Conservation (phyloP, 2,888 invertebrate genomes). For the Caenorhabditis becei region DNA sequence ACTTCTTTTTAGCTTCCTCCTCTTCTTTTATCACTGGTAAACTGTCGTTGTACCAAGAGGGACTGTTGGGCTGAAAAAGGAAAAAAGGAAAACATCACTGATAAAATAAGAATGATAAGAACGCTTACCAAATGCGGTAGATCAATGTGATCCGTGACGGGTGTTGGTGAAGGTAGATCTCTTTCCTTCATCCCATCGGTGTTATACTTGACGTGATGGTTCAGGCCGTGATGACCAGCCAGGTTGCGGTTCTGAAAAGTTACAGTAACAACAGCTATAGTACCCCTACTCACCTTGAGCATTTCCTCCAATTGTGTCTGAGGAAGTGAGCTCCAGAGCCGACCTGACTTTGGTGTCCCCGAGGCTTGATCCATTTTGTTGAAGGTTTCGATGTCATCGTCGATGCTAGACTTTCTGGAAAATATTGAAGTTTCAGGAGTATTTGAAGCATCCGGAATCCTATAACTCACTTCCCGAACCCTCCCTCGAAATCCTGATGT, state of each 20-base stretch:
- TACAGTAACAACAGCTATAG: neutral
- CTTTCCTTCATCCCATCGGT: conserved; percentile 58
- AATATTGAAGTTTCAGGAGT: too few relatives aligned
- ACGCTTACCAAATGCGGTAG: conserved; percentile 12
- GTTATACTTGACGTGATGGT: conserved; percentile 34
- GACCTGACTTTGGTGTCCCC: conserved; percentile 39
- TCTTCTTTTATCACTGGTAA: conserved; percentile 75
- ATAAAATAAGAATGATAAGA: too few relatives aligned
- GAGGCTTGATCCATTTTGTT: conserved; percentile 28
- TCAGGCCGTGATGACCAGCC: neutral
- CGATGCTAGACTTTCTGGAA: conserved; percentile 42
- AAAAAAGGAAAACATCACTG: too few relatives aligned
- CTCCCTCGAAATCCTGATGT: conserved; percentile 46
- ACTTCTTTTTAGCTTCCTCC: conserved; percentile 52
- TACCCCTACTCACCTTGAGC: conserved; percentile 21
- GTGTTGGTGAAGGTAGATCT: conserved; percentile 16
- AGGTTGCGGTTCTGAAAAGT: conserved; percentile 19
- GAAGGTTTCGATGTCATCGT: conserved; percentile 12
- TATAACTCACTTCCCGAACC: conserved; percentile 36
- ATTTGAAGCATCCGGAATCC: neutral
- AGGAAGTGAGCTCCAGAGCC: conserved; percentile 58
- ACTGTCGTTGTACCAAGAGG: conserved; percentile 66
- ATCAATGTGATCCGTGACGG: conserved; percentile 48
- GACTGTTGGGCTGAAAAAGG: conserved; percentile 24
- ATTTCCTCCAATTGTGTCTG: conserved; percentile 61